Conservation (phyloP, 2,797 vertebrate genomes). For the Serranus cabrilla region DNA sequence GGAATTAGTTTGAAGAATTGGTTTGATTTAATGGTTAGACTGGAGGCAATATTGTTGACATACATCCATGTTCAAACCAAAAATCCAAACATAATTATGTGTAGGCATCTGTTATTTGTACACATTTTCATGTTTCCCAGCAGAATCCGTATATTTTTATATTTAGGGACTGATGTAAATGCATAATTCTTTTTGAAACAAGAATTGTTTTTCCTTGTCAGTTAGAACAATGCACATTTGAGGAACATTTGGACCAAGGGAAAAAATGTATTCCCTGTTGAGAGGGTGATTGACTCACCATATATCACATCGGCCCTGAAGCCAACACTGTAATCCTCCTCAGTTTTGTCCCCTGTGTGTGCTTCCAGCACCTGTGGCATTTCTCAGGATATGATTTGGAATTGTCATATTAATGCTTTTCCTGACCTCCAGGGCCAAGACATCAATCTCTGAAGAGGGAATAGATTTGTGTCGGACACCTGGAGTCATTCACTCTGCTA, state of each 20-base stretch:
- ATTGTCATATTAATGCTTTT: constrained; percentile 68
- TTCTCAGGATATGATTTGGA: constrained; percentile 58
- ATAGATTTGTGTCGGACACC: constrained; percentile 60
- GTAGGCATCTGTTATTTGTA: not conserved
- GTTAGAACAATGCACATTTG: not conserved
- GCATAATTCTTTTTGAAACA: not conserved
- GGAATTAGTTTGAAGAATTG: not conserved
- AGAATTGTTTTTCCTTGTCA: not conserved
- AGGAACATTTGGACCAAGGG: not conserved
- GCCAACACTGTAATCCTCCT: constrained; percentile 36
- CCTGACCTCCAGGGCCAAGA: constrained; percentile 53
- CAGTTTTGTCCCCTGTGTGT: constrained; percentile 13
- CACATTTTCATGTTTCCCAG: not conserved
- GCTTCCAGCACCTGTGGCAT: constrained; percentile 54
- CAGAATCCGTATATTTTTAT: not conserved
- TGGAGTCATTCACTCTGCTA: constrained; percentile 55
- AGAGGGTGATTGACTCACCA: constrained; percentile 12
- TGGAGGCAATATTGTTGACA: not conserved
- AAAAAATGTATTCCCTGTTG: constrained; percentile 6
- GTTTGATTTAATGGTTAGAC: not conserved
- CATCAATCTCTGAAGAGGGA: constrained; percentile 62
- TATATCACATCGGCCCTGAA: constrained; percentile 41
- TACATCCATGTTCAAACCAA: not conserved
- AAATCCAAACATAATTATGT: not conserved
- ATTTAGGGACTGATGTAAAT: not conserved